Evolutionary conservation across 1,140 invertebrate genomes (phyloP).

Genomic region (Ceratosolen solmsi): DNA sequence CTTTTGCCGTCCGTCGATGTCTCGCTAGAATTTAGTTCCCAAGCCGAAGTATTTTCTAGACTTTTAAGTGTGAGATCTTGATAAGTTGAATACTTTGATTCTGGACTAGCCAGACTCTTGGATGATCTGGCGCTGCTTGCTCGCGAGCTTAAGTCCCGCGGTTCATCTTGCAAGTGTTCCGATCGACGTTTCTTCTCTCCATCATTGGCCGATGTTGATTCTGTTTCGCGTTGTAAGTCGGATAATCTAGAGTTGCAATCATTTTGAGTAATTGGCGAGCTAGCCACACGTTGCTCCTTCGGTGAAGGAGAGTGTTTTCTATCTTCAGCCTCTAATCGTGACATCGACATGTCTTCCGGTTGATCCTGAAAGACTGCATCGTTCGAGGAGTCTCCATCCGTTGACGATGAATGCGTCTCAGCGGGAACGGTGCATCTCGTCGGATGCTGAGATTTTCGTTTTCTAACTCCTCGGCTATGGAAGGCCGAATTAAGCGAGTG

Average conservation of each 20-base stretch:
- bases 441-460: slow-evolving; percentile 94
- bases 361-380: slow-evolving; percentile 77
- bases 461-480: slow-evolving; percentile 75
- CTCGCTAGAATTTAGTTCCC: slow-evolving; percentile 45
- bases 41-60: not conserved
- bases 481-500: slow-evolving; percentile 62
- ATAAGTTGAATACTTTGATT: slow-evolving; percentile 61
- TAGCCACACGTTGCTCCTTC: not conserved
- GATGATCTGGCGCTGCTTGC: slow-evolving; percentile 63
- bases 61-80: slow-evolving; percentile 39
- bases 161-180: slow-evolving; percentile 62
- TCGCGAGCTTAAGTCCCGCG: slow-evolving; percentile 69
- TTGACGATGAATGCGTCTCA: slow-evolving; percentile 73
- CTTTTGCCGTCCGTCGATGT: slow-evolving; percentile 43
- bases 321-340: slow-evolving; percentile 65
- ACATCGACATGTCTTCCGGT: slow-evolving; percentile 77
- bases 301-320: slow-evolving; percentile 60
- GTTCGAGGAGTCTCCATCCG: slow-evolving; percentile 79
- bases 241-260: slow-evolving; percentile 55
- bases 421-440: slow-evolving; percentile 83
- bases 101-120: slow-evolving; percentile 60
- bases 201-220: not conserved
- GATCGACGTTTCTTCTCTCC: slow-evolving; percentile 43
- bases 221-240: slow-evolving; percentile 46
- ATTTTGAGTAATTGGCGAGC: slow-evolving; percentile 31